Base-by-base conservation (phyloP, 2,888 invertebrate species). In the Tetrapedia diversipes region DNA sequence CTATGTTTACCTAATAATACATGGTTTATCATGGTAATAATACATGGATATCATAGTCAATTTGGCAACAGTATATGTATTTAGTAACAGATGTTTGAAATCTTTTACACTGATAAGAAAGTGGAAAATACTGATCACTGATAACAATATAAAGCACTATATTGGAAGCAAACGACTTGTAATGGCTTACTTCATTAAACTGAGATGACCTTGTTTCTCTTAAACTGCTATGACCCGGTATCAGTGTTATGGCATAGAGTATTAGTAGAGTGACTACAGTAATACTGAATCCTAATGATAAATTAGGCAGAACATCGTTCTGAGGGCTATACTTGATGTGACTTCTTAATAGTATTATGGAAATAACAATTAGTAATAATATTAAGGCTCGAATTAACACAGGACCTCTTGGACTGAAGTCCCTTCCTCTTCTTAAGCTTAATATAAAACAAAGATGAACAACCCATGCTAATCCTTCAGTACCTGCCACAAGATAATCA, bases 401-500 rank as follows among this genome's bases (percentile, higher is more conserved):
- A 0, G 97, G 96, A 0, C 98, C 98, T 49, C 97, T 93, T 76
- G 96, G 94, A 92, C 95, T 95, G 76, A 94, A 89, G 0, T 94
- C 93, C 47, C 95, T 92, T 82, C 94, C 93, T 84, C 93, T 94
- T 83, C 95, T 95, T 67, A 97, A 91, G 4, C 95, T 94, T 82
- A 96, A 92, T 84, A 94, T 93, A 91, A 95, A 96, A 79, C 95
- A 94, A 84, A 96, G 94, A 92, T 98, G 98, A 22, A 97, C 93
- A 64, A 96, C 92, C 98, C 98, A 98, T 56, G 96, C 93, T 56
- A 97, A 91, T 81, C 95, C 95, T 89, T 96, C 94, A 4, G 95
- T 93, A 51, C 95, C 95, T 29, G 95, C 94, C 54, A 95, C 92
- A 51, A 97, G 93, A 88, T 96, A 95, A 90, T 96, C 96, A 66